These are phyloP conservation scores for Heliconius melpomene DNA, from an alignment of 1,140 invertebrate genomes.

Conservation along the genomic window DNA sequence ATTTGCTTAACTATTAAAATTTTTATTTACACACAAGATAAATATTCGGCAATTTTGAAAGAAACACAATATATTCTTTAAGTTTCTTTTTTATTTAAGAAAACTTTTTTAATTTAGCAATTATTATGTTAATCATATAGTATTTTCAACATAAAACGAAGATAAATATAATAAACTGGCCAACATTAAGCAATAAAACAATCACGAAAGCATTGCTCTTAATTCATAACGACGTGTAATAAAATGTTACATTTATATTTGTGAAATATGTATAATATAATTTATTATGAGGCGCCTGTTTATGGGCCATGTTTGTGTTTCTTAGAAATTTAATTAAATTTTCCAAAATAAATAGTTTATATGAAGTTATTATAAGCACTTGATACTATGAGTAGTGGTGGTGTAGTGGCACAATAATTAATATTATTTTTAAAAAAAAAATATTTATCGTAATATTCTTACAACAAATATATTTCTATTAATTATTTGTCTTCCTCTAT, in stretches of 20 bases:
- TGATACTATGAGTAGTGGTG: no score
- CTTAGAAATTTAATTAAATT: constrained; percentile 1
- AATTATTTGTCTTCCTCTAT: no score
- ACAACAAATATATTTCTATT: no score
- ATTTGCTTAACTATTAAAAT: no score
- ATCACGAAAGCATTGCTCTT: constrained; percentile 9
- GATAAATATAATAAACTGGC: neutral
- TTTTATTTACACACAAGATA: no score
- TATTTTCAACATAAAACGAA: neutral
- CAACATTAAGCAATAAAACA: constrained; percentile 7
- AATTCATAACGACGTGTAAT: constrained; percentile 14
- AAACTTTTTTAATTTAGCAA: neutral
- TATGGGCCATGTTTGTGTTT: neutral
- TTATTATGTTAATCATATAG: neutral
- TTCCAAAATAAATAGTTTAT: neutral
- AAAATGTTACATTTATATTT: constrained; percentile 3
- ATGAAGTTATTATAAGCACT: neutral
- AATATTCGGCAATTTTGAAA: no score
- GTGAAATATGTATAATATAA: constrained; percentile 12
- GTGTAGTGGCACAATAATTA: no score
- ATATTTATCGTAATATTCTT: no score
- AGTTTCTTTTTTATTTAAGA: neutral
- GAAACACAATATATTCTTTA: no score
- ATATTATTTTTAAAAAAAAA: no score
- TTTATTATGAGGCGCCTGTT: neutral